Percentiles rank a stretch among this genome's conserved stretches.
These are phyloP conservation scores for Bambusicola thoracicus DNA, from an alignment of 2,113 vertebrate species.

Conservation along the genomic window DNA sequence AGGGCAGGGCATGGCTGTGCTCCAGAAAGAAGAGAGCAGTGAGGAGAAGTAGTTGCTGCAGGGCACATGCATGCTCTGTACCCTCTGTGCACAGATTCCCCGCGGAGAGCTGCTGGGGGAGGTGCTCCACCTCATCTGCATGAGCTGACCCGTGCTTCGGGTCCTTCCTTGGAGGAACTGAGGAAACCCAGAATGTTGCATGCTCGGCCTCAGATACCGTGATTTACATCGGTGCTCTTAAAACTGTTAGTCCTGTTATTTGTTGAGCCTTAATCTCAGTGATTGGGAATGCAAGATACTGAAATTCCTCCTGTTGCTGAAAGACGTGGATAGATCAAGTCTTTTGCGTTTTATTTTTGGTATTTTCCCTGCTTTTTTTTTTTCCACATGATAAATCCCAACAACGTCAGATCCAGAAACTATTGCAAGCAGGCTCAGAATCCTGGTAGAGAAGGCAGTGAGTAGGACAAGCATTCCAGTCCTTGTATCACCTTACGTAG, in stretches of 20 bases:
- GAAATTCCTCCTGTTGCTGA: not conserved
- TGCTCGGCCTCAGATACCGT: not conserved
- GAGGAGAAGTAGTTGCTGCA: not conserved
- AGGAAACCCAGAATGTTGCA: not conserved
- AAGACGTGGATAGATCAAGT: not conserved
- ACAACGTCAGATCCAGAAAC: not conserved
- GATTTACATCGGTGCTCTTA: not conserved
- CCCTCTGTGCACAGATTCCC: not conserved
- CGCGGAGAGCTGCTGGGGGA: not conserved
- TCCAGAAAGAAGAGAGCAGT: not conserved
- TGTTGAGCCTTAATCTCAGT: not conserved
- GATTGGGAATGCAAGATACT: not conserved
- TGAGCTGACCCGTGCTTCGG: fast-evolving
- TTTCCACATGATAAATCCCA: not conserved
- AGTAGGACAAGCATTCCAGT: not conserved
- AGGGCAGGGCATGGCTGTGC: not conserved
- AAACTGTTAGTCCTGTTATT: not conserved
- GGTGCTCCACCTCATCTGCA: not conserved
- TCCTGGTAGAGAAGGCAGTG: not conserved
- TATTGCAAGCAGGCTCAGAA: not conserved
- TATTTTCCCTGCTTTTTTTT: not conserved
- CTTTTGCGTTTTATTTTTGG: not conserved
- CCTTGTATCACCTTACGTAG: not conserved
- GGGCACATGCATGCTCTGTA: not conserved
- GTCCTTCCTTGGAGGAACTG: not conserved